These are phyloP conservation scores for Catocala fraxini DNA, from an alignment of 2,888 invertebrate genomes.

Conservation along the genomic window DNA sequence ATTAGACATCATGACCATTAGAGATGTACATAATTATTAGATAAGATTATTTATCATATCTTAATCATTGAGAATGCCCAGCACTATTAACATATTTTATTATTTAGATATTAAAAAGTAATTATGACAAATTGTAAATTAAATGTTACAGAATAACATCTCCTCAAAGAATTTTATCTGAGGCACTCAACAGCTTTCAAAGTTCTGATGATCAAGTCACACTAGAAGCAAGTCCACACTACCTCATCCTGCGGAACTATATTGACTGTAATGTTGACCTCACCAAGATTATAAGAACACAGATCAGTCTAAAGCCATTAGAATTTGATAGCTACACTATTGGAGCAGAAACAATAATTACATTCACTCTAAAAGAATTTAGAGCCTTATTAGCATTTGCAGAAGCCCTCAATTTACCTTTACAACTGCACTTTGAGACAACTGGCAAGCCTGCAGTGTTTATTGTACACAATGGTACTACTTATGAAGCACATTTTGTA, in stretches of 20 bases:
- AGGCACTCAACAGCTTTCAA: constrained; percentile 94
- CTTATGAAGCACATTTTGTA: constrained; percentile 93
- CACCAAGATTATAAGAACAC: constrained; percentile 92
- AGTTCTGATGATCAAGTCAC: constrained; percentile 94
- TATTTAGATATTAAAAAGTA: no score
- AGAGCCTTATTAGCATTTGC: constrained; percentile 93
- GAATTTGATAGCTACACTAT: constrained; percentile 92
- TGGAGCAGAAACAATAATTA: constrained; percentile 90
- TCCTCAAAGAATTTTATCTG: constrained; percentile 89
- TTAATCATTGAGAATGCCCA: no score
- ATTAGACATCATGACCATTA: no score
- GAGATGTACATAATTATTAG: no score
- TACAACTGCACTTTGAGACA: constrained; percentile 92
- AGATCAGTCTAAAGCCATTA: constrained; percentile 90
- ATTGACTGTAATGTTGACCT: constrained; percentile 89
- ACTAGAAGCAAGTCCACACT: constrained; percentile 89
- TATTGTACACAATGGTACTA: constrained; percentile 90
- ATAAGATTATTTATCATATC: no score
- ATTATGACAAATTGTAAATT: neutral
- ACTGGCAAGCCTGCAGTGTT: constrained; percentile 93
- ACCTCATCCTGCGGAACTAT: constrained; percentile 92
- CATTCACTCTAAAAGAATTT: constrained; percentile 95
- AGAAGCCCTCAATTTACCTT: constrained; percentile 90
- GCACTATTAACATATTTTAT: no score
- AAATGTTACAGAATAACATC: constrained; percentile 84